phyloP scores from a whole-genome alignment of 2,888 invertebrate genomes.

The Syrphus vitripennis region DNA sequence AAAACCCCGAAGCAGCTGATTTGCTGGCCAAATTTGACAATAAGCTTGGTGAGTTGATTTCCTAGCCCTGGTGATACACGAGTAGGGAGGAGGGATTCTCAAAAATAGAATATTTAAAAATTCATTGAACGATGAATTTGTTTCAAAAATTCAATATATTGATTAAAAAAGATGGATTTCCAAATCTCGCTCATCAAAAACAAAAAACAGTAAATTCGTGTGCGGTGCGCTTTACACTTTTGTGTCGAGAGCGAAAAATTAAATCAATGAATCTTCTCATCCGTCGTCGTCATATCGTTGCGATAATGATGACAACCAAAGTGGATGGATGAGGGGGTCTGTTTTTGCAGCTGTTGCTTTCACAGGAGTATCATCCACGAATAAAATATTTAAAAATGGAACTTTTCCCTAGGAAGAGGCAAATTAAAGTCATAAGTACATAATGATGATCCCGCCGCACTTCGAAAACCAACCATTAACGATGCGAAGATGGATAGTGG shows the following conservation, averaged over 20 bases:
- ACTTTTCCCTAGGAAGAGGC: conserved; percentile 19
- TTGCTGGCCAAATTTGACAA: no score
- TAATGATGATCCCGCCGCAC: conserved; percentile 54
- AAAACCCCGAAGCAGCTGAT: no score
- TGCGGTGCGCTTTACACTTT: background rate
- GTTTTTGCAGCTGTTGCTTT: conserved; percentile 55
- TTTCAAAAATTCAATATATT: no score
- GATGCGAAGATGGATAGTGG: background rate
- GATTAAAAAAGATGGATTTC: no score
- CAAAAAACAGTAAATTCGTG: background rate
- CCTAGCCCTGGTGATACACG: no score
- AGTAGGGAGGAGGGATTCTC: no score
- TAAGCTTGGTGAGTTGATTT: no score
- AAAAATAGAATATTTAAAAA: no score
- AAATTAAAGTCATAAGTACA: conserved; percentile 65
- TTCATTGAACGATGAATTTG: no score
- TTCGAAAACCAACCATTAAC: conserved; percentile 19
- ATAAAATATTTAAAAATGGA: conserved; percentile 1
- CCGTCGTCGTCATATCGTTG: background rate
- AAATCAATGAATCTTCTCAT: conserved; percentile 36
- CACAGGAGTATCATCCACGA: conserved; percentile 28
- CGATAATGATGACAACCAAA: conserved; percentile 15
- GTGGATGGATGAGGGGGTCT: background rate
- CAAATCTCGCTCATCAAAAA: background rate
- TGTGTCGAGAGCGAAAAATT: background rate